These are phyloP conservation scores for Hyles euphorbiae DNA, from an alignment of 1,140 invertebrate genomes.

Conservation along the genomic window DNA sequence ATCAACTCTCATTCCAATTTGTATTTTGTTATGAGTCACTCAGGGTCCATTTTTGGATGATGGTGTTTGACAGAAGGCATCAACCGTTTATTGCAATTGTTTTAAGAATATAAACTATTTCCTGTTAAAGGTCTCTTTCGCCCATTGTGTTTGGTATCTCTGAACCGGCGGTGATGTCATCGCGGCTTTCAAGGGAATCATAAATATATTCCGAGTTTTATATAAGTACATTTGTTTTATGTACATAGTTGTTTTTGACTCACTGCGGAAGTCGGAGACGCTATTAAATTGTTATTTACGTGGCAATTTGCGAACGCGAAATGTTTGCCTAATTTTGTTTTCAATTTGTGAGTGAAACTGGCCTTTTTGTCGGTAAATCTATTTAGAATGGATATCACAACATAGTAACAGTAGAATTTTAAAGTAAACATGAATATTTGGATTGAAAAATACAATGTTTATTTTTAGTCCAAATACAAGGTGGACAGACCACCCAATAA, in stretches of 20 bases:
- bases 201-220: conserved; percentile 36
- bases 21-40: conserved; percentile 11
- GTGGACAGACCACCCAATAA: no score
- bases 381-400: no score
- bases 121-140: conserved; percentile 66
- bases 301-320: no score
- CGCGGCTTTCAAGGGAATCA: conserved; percentile 42
- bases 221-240: conserved; percentile 13
- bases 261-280: conserved; percentile 11
- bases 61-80: conserved; percentile 13
- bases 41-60: conserved; percentile 12
- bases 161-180: conserved; percentile 60
- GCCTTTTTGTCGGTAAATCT: no score
- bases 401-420: no score
- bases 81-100: conserved; percentile 63
- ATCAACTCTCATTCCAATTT: conserved; percentile 15
- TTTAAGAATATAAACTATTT: conserved; percentile 73
- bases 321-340: no score
- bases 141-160: conserved; percentile 55
- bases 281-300: no score
- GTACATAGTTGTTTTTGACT: conserved; percentile 11
- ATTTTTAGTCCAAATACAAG: no score
- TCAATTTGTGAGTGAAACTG: no score
- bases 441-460: no score
- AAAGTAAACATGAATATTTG: no score